phyloP scores from a whole-genome alignment of 1,140 invertebrate species.

The Lepidurus packardi region DNA sequence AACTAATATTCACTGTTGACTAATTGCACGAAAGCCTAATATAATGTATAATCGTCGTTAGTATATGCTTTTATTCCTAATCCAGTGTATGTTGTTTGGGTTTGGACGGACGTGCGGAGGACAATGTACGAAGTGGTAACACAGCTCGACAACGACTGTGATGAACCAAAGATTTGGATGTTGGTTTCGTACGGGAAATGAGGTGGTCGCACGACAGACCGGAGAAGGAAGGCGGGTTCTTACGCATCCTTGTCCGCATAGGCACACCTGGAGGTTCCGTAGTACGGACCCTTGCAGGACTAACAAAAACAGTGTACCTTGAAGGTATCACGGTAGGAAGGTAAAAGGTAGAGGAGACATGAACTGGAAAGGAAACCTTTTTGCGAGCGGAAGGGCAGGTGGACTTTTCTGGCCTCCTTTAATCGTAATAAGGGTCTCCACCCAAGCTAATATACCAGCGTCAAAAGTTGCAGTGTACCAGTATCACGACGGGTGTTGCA shows the following conservation, averaged over 20 bases:
- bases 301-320: no score
- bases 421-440: not conserved
- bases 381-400: no score
- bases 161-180: not conserved
- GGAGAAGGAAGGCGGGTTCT: not conserved
- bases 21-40: no score
- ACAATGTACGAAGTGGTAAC: not conserved
- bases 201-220: not conserved
- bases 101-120: not conserved
- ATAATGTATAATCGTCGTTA: no score
- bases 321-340: no score
- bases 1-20: not conserved
- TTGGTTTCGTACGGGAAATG: not conserved
- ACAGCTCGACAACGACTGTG: not conserved
- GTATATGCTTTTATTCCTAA: no score
- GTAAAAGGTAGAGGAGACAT: no score
- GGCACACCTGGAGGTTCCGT: not conserved
- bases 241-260: not conserved
- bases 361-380: no score
- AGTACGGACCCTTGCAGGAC: not conserved
- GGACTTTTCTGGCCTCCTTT: not conserved
- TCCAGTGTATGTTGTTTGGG: no score
- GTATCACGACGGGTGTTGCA: slow-evolving; percentile 10
- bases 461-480: not conserved
- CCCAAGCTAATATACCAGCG: not conserved